Conservation (phyloP, 2,888 invertebrate genomes). For the Serrognathus titanus region DNA sequence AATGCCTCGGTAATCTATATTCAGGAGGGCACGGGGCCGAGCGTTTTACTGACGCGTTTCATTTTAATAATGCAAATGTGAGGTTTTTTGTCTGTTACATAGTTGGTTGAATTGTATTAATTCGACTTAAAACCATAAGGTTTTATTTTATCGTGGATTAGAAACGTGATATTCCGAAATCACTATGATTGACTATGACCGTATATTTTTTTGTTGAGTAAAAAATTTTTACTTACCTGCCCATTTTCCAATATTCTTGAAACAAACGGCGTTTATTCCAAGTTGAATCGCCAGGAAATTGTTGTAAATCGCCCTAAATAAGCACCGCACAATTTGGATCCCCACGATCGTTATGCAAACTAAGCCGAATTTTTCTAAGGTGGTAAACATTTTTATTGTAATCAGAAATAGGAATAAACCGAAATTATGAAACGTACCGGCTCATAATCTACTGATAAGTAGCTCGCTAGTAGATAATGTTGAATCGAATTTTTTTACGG, state of each 20-base stretch:
- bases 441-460: conserved; percentile 4
- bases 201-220: too few species aligned
- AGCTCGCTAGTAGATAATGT: conserved; percentile 5
- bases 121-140: too few species aligned
- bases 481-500: conserved; percentile 18
- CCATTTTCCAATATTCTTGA: conserved; percentile 72
- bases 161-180: too few species aligned
- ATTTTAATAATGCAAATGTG: too few species aligned
- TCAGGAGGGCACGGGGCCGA: too few species aligned
- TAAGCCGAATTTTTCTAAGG: conserved; percentile 53
- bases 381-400: conserved; percentile 31
- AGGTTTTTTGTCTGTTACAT: too few species aligned
- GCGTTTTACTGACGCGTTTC: too few species aligned
- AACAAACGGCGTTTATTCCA: conserved; percentile 51
- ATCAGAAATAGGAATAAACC: neutral
- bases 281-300: conserved; percentile 55
- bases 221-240: conserved; percentile 61
- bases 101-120: too few species aligned
- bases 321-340: conserved; percentile 53
- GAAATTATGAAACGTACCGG: neutral
- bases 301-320: conserved; percentile 46
- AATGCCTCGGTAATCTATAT: too few species aligned
- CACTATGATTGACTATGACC: too few species aligned
- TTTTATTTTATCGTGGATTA: too few species aligned
- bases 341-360: conserved; percentile 47